Base-by-base conservation (phyloP, 2,888 invertebrate genomes). In the Zaprionus lineosus region DNA sequence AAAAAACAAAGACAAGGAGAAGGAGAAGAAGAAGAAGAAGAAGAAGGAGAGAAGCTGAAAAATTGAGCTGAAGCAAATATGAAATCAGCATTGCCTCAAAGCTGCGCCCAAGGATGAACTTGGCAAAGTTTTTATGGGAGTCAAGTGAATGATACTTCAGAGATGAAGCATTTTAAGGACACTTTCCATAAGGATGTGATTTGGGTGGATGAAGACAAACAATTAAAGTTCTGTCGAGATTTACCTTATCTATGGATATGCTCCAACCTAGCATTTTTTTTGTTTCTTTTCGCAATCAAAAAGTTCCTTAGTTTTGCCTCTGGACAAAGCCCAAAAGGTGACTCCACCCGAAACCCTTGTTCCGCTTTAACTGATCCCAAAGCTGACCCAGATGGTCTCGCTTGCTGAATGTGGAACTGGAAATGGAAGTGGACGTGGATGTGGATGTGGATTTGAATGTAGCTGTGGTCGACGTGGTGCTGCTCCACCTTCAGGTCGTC, bases 321-420 rank as follows among this genome's bases (percentile, higher is more conserved):
- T 36, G 60, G 37, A 37, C 52, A 53, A 50, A 51, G 53, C 55
- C 69, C 62, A 75, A 64, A 58, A 58, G 47, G 58, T 56, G 67
- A 52, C 48, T 55, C 34, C 33, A 40, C 52, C 46, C 24, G 55
- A 61, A 47, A 57, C 44, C 56, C 74, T 65, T 55, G 52, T 26
- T 24, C 19, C 41, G 56, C 31, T 40, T 26, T 12, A 16, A 43
- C 48, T 58, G 39, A 11, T 51, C 47, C 4, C 40, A 36, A n/a
- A 50, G 36, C 29, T 71, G 34, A 52, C 57, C 43, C 56, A 51
- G 33, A 31, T 66, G 33, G 2, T 29, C 11, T n/a, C 19, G 3
- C 19, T n/a, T 26, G 11, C 3, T 19, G 19, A 3, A 3, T 19
- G 18, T 12, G 18, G n/a, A n/a, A n/a, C n/a, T n/a, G n/a, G n/a